phyloP scores from a whole-genome alignment of 2,888 invertebrate species.

The Malthinus seriepunctatus region DNA sequence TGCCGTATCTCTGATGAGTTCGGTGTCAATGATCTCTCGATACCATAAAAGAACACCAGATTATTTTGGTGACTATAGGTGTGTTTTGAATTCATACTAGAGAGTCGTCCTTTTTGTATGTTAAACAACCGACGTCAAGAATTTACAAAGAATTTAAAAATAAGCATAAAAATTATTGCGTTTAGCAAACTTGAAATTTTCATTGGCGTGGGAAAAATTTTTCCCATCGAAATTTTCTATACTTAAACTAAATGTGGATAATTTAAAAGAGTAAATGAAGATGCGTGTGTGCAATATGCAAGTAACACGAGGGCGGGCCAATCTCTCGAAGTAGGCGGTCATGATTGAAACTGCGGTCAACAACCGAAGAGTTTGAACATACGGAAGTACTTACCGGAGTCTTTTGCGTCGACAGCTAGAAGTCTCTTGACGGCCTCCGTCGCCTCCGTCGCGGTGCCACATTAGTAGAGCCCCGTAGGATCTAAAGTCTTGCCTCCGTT shows the following conservation, averaged over 20 bases:
- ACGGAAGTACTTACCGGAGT: slow-evolving; percentile 50
- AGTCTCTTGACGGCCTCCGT: slow-evolving; percentile 55
- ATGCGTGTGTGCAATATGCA: slow-evolving; percentile 37
- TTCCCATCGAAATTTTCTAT: background rate
- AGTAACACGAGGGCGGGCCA: slow-evolving; percentile 41
- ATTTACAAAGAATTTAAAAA: slow-evolving; percentile 1
- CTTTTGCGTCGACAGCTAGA: slow-evolving; percentile 55
- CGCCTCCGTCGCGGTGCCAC: slow-evolving; percentile 53
- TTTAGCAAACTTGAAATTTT: background rate
- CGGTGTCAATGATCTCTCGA: slow-evolving; percentile 50
- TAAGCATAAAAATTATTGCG: background rate
- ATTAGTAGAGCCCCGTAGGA: slow-evolving; percentile 55
- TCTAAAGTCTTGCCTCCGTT: slow-evolving; percentile 42
- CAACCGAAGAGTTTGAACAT: slow-evolving; percentile 40
- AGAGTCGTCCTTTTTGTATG: slow-evolving; percentile 15
- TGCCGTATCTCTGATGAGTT: slow-evolving; percentile 40
- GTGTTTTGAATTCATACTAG: slow-evolving; percentile 46
- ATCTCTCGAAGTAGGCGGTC: slow-evolving; percentile 42
- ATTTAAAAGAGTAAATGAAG: slow-evolving; percentile 12
- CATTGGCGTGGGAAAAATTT: background rate
- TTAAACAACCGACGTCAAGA: slow-evolving; percentile 7
- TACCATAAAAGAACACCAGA: slow-evolving; percentile 38
- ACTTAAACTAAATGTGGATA: background rate
- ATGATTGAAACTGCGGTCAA: slow-evolving; percentile 46
- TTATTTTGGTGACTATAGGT: slow-evolving; percentile 47